Percentiles rank a stretch among this genome's conserved stretches.
These are phyloP conservation scores for Blastobasis adustella DNA, from an alignment of 2,888 invertebrate species.

Conservation along the genomic window DNA sequence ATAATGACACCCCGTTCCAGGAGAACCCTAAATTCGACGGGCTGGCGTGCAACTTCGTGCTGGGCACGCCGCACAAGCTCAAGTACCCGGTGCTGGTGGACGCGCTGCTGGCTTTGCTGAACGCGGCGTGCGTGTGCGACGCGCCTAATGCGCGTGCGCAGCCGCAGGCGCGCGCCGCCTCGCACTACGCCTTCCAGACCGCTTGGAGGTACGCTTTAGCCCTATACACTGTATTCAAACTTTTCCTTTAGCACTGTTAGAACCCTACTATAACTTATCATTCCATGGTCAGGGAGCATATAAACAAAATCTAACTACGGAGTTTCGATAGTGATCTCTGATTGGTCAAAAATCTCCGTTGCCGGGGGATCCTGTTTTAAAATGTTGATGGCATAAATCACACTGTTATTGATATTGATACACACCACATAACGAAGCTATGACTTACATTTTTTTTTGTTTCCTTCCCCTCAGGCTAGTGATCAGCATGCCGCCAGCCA, in stretches of 20 bases:
- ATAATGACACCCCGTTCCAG: slow-evolving; percentile 33
- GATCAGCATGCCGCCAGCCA: slow-evolving; percentile 91
- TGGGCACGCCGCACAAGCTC: slow-evolving; percentile 93
- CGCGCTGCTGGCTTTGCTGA: slow-evolving; percentile 87
- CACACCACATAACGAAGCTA: no score
- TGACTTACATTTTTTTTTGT: slow-evolving; percentile 13
- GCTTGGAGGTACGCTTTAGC: slow-evolving; percentile 79
- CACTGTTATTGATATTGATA: no score
- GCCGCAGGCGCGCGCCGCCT: slow-evolving; percentile 82
- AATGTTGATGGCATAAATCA: no score
- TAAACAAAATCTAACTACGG: no score
- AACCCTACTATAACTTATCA: no score
- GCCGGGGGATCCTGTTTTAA: no score
- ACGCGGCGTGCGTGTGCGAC: slow-evolving; percentile 83
- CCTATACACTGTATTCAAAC: no score
- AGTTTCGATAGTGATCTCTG: no score
- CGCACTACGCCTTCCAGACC: slow-evolving; percentile 93
- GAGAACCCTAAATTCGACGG: slow-evolving; percentile 95
- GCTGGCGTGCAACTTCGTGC: slow-evolving; percentile 93
- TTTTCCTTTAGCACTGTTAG: no score
- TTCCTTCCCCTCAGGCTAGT: slow-evolving; percentile 76
- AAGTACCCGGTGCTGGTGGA: slow-evolving; percentile 91
- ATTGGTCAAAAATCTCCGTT: no score
- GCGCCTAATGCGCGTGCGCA: slow-evolving; percentile 63
- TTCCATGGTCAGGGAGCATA: no score